Percentiles rank a stretch among this genome's conserved stretches.
These are phyloP conservation scores for Spheniscus humboldti DNA, from an alignment of 2,797 vertebrate genomes.

Conservation along the genomic window DNA sequence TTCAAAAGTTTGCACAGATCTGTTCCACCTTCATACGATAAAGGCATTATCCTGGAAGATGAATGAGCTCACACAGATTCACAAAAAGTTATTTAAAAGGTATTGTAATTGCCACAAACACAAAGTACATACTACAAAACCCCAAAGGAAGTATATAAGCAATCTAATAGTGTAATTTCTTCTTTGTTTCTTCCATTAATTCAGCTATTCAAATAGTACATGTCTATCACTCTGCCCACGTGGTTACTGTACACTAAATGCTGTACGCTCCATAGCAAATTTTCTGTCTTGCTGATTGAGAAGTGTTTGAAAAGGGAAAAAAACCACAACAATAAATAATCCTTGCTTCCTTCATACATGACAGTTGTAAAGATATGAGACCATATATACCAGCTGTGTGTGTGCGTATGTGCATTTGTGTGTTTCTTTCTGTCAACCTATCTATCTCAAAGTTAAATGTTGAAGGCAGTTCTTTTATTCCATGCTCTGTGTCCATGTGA, in stretches of 20 bases:
- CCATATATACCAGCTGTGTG: neutral
- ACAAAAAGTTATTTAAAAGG: neutral
- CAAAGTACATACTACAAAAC: neutral
- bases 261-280: neutral
- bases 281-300: neutral
- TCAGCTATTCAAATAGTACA: neutral
- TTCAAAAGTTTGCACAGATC: neutral
- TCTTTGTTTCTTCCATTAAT: neutral
- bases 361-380: neutral
- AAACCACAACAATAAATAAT: neutral
- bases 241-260: neutral
- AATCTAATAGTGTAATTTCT: neutral
- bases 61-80: neutral
- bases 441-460: neutral
- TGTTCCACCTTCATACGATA: neutral
- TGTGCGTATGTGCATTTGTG: neutral
- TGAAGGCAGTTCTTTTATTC: neutral
- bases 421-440: neutral
- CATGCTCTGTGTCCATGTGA: neutral
- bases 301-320: neutral
- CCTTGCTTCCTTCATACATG: neutral
- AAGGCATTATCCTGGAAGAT: neutral
- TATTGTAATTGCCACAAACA: neutral
- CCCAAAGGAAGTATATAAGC: neutral
- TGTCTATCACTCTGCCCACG: neutral